A percentile compares a stretch with the other conserved stretches of the same genome.
phyloP scores from a whole-genome alignment of 1,140 invertebrate genomes.

The Maniola jurtina region DNA sequence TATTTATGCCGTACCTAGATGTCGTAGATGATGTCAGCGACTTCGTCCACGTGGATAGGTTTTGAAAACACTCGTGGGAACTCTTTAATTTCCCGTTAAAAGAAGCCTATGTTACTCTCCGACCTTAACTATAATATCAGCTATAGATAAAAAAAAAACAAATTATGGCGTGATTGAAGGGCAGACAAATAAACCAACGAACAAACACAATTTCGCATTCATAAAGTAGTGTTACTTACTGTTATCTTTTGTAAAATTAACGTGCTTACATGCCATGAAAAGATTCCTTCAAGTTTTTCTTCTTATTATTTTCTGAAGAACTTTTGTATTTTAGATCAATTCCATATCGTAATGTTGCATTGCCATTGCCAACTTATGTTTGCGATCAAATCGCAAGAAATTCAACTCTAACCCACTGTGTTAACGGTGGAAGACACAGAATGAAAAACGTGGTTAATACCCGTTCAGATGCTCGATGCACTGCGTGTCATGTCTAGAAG shows the following conservation, averaged over 20 bases:
- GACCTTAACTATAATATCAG: no score
- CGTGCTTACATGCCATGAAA: background rate
- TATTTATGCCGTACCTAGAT: no score
- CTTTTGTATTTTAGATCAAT: slow-evolving; percentile 43
- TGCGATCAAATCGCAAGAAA: slow-evolving; percentile 14
- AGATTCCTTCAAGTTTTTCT: background rate
- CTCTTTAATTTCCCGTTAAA: no score
- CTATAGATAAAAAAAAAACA: no score
- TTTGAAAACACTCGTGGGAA: no score
- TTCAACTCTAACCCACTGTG: slow-evolving; percentile 2
- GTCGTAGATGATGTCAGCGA: no score
- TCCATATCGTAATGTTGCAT: slow-evolving; percentile 37
- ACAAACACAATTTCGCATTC: no score
- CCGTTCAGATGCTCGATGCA: slow-evolving; percentile 55
- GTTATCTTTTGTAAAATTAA: slow-evolving; percentile 3
- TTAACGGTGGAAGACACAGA: slow-evolving; percentile 15
- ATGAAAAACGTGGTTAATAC: slow-evolving; percentile 6
- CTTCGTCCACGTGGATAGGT: no score
- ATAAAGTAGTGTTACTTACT: background rate
- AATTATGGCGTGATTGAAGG: background rate
- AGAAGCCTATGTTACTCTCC: no score
- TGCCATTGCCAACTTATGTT: slow-evolving; percentile 12
- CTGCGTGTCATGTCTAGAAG: slow-evolving; percentile 66
- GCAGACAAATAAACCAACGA: background rate
- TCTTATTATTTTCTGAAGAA: slow-evolving; percentile 12